phyloP scores from a whole-genome alignment of 30 jellyfish, hydroid and myxozoan genomes.

The Pseudorhiza aurosa region DNA sequence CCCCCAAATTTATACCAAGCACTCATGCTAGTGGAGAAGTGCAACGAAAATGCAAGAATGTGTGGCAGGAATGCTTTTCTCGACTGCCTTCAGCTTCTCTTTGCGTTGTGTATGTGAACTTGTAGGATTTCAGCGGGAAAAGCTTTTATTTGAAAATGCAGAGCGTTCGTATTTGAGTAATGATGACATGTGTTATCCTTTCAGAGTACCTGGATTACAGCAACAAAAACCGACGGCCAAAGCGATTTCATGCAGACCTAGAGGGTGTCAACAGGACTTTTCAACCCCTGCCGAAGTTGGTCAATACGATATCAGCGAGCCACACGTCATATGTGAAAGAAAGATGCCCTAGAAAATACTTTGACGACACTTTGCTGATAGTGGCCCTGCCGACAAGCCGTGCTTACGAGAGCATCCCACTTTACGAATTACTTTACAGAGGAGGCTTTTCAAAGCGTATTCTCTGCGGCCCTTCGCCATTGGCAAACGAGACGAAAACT shows the following conservation, averaged over 20 bases:
- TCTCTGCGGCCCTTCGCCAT: slow-evolving; percentile 71
- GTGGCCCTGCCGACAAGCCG: slow-evolving; percentile 65
- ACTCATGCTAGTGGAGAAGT: too few relatives aligned
- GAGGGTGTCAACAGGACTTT: not conserved
- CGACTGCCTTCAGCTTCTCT: too few relatives aligned
- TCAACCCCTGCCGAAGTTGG: slow-evolving; percentile 26
- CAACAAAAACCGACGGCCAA: slow-evolving; percentile 10
- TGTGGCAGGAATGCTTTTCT: too few relatives aligned
- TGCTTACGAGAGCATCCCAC: slow-evolving; percentile 91
- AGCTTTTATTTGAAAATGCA: too few relatives aligned
- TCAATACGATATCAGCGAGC: slow-evolving; percentile 4
- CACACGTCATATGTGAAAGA: not conserved
- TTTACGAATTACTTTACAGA: slow-evolving; percentile 78
- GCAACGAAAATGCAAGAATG: too few relatives aligned
- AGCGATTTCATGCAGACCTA: not conserved
- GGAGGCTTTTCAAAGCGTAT: slow-evolving; percentile 81
- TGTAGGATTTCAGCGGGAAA: too few relatives aligned
- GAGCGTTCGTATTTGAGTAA: too few relatives aligned
- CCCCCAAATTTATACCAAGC: too few relatives aligned
- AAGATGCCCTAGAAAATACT: slow-evolving; percentile 57
- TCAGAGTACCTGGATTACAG: slow-evolving; percentile 47
- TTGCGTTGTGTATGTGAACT: too few relatives aligned
- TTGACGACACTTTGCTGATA: slow-evolving; percentile 70
- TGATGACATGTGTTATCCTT: too few relatives aligned
- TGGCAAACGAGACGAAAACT: slow-evolving; percentile 65